Conservation (phyloP, 2,113 vertebrate genomes). For the Ariopsis seemanni region DNA sequence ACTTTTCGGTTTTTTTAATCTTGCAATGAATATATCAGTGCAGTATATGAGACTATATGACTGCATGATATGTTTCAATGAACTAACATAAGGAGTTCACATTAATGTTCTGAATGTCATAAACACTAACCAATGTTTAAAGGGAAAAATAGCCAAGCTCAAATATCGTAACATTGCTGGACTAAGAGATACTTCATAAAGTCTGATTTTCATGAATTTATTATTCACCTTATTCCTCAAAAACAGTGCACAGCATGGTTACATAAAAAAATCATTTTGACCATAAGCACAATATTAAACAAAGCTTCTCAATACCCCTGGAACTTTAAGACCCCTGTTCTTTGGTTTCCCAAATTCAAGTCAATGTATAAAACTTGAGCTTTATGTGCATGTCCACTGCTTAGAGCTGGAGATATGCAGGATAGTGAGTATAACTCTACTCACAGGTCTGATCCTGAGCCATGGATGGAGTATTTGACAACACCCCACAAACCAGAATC, state of each 20-base stretch:
- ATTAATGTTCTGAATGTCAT: not conserved
- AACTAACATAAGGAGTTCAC: not conserved
- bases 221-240: not conserved
- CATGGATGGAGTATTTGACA: conserved; percentile 90
- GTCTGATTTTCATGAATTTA: not conserved
- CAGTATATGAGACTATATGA: not conserved
- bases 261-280: not conserved
- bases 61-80: not conserved
- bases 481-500: conserved; percentile 96
- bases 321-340: not conserved
- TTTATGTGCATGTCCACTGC: not conserved
- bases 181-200: not conserved
- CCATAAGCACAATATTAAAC: not conserved
- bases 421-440: conserved; percentile 63
- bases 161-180: not conserved
- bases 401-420: not conserved
- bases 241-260: not conserved
- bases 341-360: not conserved
- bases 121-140: not conserved
- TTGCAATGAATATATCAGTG: not conserved
- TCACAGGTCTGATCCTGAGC: conserved; percentile 90
- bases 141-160: not conserved
- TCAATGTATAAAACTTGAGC: not conserved
- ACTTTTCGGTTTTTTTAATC: not conserved
- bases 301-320: not conserved